Evolutionary conservation across 1,140 invertebrate species (phyloP).

Genomic region (Lysiphlebus fabarum): DNA sequence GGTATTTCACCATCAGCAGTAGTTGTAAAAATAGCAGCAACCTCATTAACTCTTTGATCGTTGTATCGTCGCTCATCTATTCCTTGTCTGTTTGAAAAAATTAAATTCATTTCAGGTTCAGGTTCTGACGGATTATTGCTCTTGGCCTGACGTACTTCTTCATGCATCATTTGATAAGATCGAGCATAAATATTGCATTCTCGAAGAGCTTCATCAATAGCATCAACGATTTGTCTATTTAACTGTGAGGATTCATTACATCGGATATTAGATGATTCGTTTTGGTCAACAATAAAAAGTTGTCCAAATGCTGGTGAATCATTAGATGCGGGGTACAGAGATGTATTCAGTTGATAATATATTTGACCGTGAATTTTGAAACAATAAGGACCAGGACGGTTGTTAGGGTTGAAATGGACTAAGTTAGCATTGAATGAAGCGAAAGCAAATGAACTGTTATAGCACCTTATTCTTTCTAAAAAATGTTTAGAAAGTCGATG

Average conservation of each 20-base stretch:
- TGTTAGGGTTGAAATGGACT: not conserved
- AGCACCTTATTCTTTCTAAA: not conserved
- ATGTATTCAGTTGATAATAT: not conserved
- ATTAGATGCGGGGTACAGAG: constrained; percentile 5
- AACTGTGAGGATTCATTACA: not conserved
- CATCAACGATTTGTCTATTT: constrained; percentile 4
- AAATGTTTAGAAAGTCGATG: not conserved
- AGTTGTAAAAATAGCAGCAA: constrained; percentile 6
- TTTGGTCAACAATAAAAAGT: constrained; percentile 19
- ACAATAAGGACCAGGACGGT: not conserved
- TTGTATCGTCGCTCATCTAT: constrained; percentile 10
- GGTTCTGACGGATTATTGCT: not conserved
- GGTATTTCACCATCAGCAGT: constrained; percentile 13
- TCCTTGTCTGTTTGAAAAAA: constrained; percentile 2
- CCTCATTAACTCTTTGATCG: not conserved
- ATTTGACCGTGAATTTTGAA: not conserved
- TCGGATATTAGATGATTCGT: constrained; percentile 11
- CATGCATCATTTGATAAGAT: not conserved
- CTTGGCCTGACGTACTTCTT: not conserved
- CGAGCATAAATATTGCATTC: constrained; percentile 15
- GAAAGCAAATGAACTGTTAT: constrained; percentile 3
- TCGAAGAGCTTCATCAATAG: constrained; percentile 12
- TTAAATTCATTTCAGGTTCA: constrained; percentile 10
- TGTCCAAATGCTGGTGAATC: constrained; percentile 17
- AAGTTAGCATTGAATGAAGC: constrained; percentile 6